Conservation (phyloP, 1,140 invertebrate species). For the Hermatobates lingyangjiaoensis region DNA sequence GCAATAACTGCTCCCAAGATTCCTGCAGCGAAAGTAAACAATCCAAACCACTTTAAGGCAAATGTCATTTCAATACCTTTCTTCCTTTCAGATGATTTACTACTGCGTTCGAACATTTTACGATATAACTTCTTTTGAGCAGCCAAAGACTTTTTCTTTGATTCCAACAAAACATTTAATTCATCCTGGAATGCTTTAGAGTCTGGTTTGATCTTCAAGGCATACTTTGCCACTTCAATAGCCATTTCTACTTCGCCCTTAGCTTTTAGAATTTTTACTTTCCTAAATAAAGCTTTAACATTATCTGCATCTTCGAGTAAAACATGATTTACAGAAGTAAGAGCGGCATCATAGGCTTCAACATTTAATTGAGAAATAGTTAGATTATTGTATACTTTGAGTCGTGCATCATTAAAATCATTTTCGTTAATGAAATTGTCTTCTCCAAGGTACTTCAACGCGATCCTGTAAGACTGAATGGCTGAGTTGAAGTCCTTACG, state of each 20-base stretch:
- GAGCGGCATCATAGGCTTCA: slow-evolving; percentile 58
- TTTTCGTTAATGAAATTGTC: too few relatives aligned
- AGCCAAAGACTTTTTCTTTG: neutral
- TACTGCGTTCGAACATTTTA: neutral
- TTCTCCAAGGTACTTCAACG: slow-evolving; percentile 60
- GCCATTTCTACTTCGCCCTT: neutral
- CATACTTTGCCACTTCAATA: neutral
- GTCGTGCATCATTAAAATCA: slow-evolving; percentile 38
- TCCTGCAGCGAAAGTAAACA: neutral
- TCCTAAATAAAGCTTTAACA: slow-evolving; percentile 73
- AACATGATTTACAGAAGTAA: slow-evolving; percentile 60
- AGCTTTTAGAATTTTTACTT: slow-evolving; percentile 41
- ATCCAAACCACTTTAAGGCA: neutral
- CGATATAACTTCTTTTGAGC: neutral
- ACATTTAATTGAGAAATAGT: slow-evolving; percentile 75
- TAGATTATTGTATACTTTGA: slow-evolving; percentile 76
- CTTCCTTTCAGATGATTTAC: neutral
- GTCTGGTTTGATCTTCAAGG: neutral
- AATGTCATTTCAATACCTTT: neutral
- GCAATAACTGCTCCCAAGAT: neutral
- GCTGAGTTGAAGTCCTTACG: slow-evolving; percentile 55
- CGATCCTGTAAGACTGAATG: slow-evolving; percentile 65
- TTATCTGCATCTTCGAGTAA: slow-evolving; percentile 65
- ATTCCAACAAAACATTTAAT: slow-evolving; percentile 7
- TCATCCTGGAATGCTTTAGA: neutral